Evolutionary conservation across 2,113 vertebrate genomes (phyloP), one percentile per base, ranked within the genome.

Genomic region (Tonatia bakeri): DNA sequence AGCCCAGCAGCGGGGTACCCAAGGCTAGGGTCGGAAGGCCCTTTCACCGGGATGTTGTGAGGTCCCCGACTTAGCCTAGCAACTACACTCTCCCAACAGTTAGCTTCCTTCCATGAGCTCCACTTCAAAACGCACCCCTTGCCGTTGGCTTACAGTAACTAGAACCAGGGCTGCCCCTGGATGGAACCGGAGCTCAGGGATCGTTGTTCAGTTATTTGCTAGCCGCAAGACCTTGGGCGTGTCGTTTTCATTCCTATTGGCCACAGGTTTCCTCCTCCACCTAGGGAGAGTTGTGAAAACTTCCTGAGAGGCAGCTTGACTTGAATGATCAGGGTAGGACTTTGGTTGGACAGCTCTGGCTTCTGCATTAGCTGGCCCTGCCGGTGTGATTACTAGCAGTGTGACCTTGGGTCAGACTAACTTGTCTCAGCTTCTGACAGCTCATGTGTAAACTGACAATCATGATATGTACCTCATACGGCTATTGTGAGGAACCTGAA

Each of bases 321-420:
- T n/a, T 36, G 40, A 45, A 83, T 61, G 17, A 14, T 61, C 28
- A 22, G 50, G 26, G 2, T 15, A 38, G 36, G 65, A 26, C 56
- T 81, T 87, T 76, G 43, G 59, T 36, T 64, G 76, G n/a, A 69
- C 87, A 22, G 65, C 72, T 77, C 28, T 26, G 14, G 28, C 9
- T 52, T 80, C 70, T 50, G 52, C 26, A 0, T 47, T n/a, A 64
- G 31, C 52, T 26, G 67, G 6, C 22, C n/a, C 47, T n/a, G 10
- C 36, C 7, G 1, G 26, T n/a, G n/a, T n/a, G n/a, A n/a, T 52
- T 56, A 47, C 59, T 75, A n/a, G 69, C 69, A 59, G 1, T 70
- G 56, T 94, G 83, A 90, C 85, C 59, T 76, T 67, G 83, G 43
- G 15, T 76, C 76, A 79, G 67, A 65, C n/a, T 67, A 52, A 14